Conservation (phyloP, 2,113 vertebrate genomes). For the Podocnemis expansa region DNA sequence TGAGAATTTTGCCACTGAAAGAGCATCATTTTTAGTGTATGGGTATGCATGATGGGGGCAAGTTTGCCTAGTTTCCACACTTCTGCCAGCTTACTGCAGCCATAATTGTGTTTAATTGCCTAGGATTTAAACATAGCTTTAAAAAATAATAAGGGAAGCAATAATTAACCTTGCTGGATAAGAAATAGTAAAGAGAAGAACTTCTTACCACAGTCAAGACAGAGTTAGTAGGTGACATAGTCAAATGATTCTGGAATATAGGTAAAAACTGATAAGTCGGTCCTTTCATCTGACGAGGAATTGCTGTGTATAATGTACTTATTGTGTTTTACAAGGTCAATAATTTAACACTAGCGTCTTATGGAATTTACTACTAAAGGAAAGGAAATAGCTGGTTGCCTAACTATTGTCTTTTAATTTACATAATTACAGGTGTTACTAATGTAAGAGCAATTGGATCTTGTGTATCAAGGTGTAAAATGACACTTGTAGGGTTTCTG, state of each 20-base stretch:
- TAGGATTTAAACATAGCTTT: neutral
- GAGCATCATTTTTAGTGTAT: neutral
- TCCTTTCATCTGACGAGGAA: neutral
- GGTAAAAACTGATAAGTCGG: neutral
- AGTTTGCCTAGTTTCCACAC: neutral
- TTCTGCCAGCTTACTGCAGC: neutral
- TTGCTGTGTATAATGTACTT: neutral
- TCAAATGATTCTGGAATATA: neutral
- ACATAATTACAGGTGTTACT: neutral
- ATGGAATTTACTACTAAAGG: neutral
- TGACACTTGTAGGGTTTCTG: neutral
- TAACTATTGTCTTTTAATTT: conserved; percentile 12
- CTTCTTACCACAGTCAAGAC: neutral
- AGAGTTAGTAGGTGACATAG: neutral
- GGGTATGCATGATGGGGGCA: neutral
- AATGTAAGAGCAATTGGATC: neutral
- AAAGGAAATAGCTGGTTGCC: conserved; percentile 36
- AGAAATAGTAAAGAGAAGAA: neutral
- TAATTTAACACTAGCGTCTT: conserved; percentile 38
- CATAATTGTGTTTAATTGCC: neutral
- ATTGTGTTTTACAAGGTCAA: conserved; percentile 19
- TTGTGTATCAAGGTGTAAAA: neutral
- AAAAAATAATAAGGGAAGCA: neutral
- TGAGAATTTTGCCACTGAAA: neutral
- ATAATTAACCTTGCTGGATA: neutral